Base-by-base conservation (phyloP, 2,888 invertebrate species). In the Cephus nigrinus region DNA sequence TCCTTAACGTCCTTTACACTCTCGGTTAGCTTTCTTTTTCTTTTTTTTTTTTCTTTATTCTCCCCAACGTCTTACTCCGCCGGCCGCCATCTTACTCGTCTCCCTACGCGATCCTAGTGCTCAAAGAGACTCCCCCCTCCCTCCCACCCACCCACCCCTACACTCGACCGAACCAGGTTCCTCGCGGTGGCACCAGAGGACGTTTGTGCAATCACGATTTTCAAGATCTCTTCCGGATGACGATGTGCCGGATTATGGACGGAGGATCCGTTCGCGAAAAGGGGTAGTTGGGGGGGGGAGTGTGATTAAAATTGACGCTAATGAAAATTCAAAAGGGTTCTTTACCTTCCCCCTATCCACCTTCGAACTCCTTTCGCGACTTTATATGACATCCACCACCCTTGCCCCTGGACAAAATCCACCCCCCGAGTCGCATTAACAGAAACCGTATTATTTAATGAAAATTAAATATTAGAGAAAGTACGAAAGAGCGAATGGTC, bases 61-160 rank as follows among this genome's bases (percentile, higher is more conserved):
- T 34, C 35, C 3, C 11, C 34, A 15, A 4, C 73, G 23, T 55
- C 40, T 55, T 23, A 55, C 23, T 15, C 9, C 9, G 23, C 40
- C 23, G 9, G 40, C 23, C 40, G 40, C 40, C 40, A 55, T 55
- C 40, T 55, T 23, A 9, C 40, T 55, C 23, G 5, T 73, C n/a
- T 34, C 34, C 35, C 34, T 12, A n/a, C 15, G 34, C 73, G 73
- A 12, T 34, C 4, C 4, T 15, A 15, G 34, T 33, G 76, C 74
- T 75, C 55, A 80, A 80, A 78, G 75, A 80, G 32, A 32, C 69
- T 1, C 23, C 15, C 5, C 33, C 9, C 30, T 30, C 30, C 1
- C 34, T 11, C 34, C 1, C 35, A 0, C 55, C 31, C 2, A 11
- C 1, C 12, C 12, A 0, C 40, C 23, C 40, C 4, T 15, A 23